Evolutionary conservation across 2,113 vertebrate species (phyloP), one percentile per base, ranked within the genome.

Genomic region (Peromyscus maniculatus): DNA sequence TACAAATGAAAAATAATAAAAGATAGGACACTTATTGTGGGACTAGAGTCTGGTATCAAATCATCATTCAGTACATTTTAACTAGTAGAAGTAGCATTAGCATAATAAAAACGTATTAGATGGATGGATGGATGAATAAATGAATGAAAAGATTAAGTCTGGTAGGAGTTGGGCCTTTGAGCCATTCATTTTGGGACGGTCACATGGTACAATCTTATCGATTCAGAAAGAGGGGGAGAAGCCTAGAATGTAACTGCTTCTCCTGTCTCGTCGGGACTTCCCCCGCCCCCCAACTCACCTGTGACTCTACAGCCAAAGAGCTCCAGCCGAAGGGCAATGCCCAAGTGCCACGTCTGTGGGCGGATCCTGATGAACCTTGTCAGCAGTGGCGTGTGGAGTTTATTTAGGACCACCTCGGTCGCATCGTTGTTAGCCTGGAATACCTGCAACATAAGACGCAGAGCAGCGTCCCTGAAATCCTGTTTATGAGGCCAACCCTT

Each of bases 291-390:
- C 36, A 3, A 19, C 98, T 98, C 95, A 99, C 99, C 99, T 3
- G 99, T 99, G 92, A 99, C 99, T 96, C 99, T 99, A 98, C 99
- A 99, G 97, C 99, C 99, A 0, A 99, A 99, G 9, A 99, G 99
- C 97, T 99, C 99, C 36, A 99, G 99, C 26, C 99, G 99, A 96
- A 99, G 98, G 0, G 99, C 99, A 0, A 99, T 99, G 98, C 99
- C 99, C 0, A 98, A 99, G 96, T 99, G 99, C 99, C 99, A 99
- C 3, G 98, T 98, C 98, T 99, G 99, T 1, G 99, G 99, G 88
- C 99, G 98, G 96, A 99, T 99, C 57, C 99, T 99, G 82, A 99
- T 98, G 0, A 99, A 99, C 55, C 99, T 99, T 2, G 99, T 99
- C 97, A 99, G 98, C 91, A 99, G 99, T 0, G 99, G 99, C 59